Conservation (phyloP, 2,888 invertebrate genomes). For the Drosophila kambysellisi region DNA sequence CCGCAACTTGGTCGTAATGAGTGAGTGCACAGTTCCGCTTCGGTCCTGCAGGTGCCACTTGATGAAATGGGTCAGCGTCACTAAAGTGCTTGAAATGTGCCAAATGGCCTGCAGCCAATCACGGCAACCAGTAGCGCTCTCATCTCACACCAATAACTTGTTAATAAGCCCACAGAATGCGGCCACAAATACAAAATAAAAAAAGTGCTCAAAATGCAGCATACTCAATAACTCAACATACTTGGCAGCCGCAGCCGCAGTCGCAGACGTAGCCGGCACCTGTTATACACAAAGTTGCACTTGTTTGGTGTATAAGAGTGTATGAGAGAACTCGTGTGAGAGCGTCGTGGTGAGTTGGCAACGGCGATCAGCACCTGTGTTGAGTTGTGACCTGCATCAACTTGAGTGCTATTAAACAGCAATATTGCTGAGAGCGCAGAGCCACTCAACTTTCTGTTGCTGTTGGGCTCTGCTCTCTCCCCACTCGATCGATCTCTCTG, state of each 20-base stretch:
- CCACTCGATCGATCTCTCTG: neutral
- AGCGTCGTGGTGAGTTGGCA: conserved; percentile 43
- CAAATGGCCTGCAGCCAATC: conserved; percentile 70
- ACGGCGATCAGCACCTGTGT: conserved; percentile 43
- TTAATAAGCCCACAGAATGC: conserved; percentile 69
- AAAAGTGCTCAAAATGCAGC: conserved; percentile 28
- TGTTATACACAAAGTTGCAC: conserved; percentile 56
- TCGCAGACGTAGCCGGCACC: conserved; percentile 52
- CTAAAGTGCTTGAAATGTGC: conserved; percentile 68
- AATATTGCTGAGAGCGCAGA: neutral
- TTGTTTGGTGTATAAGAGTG: conserved; percentile 35
- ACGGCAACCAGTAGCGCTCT: conserved; percentile 55
- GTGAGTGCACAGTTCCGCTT: conserved; percentile 33
- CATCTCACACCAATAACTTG: conserved; percentile 52
- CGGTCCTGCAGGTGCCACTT: conserved; percentile 27
- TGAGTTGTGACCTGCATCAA: conserved; percentile 77
- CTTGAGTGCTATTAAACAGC: conserved; percentile 23
- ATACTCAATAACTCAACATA: conserved; percentile 26
- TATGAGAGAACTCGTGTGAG: conserved; percentile 3
- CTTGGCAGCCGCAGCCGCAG: conserved; percentile 4
- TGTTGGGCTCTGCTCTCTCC: conserved; percentile 2
- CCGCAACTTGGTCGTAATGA: conserved; percentile 4
- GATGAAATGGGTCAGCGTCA: conserved; percentile 78
- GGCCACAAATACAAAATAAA: conserved; percentile 46
- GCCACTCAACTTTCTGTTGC: conserved; percentile 19